Percentiles rank a stretch among this genome's conserved stretches.
These are phyloP conservation scores for Misgurnus anguillicaudatus DNA, from an alignment of 2,113 vertebrate genomes.

Conservation along the genomic window DNA sequence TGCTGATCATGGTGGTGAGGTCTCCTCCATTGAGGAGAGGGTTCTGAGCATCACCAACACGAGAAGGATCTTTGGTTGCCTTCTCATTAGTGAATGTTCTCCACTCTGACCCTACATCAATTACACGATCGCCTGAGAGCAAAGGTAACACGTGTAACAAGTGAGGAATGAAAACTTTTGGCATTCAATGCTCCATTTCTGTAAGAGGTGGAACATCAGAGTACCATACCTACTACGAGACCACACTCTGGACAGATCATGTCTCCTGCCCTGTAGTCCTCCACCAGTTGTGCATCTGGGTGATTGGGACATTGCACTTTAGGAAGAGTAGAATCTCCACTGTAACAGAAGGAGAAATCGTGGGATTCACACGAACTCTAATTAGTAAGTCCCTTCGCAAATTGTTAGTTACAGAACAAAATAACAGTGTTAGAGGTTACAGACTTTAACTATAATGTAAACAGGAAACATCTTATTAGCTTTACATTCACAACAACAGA, in stretches of 20 bases:
- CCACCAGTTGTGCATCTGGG: constrained; percentile 93
- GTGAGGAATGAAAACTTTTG: background rate
- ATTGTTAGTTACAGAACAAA: too few species aligned
- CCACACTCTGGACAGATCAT: constrained; percentile 99
- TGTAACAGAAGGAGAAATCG: constrained; percentile 56
- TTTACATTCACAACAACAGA: too few species aligned
- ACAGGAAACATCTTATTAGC: too few species aligned
- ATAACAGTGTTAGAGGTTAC: too few species aligned
- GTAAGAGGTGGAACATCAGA: background rate
- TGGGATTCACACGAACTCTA: background rate
- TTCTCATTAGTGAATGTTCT: constrained; percentile 99
- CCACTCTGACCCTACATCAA: constrained; percentile 98
- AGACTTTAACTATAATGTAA: too few species aligned
- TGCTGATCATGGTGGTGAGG: constrained; percentile 97
- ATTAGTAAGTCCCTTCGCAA: too few species aligned
- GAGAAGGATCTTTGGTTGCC: constrained; percentile 97
- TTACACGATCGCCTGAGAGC: constrained; percentile 90
- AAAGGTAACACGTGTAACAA: background rate
- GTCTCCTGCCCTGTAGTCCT: constrained; percentile 98
- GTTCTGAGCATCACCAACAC: constrained; percentile 98
- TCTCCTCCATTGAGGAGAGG: constrained; percentile 93
- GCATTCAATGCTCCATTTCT: background rate
- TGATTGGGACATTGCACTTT: constrained; percentile 96
- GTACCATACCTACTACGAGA: constrained; percentile 89
- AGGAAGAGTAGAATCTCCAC: constrained; percentile 85